Evolutionary conservation across 2,113 vertebrate genomes (phyloP).

Genomic region (Anser cygnoides): DNA sequence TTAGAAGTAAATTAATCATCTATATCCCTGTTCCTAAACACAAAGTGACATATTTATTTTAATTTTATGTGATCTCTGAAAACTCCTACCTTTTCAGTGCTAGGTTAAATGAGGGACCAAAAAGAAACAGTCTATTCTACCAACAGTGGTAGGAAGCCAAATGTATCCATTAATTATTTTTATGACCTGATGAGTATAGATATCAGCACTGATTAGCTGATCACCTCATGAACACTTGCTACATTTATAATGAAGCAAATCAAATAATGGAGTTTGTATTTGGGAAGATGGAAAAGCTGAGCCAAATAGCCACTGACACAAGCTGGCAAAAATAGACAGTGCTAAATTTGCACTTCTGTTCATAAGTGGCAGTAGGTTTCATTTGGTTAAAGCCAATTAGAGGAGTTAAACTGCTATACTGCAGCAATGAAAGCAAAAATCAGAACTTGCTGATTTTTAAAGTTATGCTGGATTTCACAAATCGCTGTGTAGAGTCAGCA

Average conservation of each 20-base stretch:
- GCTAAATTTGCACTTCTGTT: conserved; percentile 5
- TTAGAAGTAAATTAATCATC: neutral
- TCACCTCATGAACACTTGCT: conserved; percentile 14
- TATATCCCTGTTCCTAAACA: conserved; percentile 2
- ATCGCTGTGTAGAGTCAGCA: neutral
- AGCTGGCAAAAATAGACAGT: neutral
- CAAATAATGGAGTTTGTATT: neutral
- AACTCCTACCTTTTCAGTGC: neutral
- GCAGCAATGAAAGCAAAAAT: neutral
- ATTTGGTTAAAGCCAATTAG: conserved; percentile 16
- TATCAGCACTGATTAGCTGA: conserved; percentile 42
- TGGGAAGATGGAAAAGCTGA: neutral
- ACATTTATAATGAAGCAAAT: conserved; percentile 47
- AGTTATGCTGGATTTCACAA: neutral
- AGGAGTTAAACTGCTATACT: neutral
- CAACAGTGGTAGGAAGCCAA: conserved; percentile 31
- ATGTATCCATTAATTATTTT: conserved; percentile 57
- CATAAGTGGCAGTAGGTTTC: neutral
- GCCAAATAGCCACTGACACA: neutral
- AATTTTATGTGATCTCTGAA: neutral
- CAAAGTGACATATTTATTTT: conserved; percentile 7
- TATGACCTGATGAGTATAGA: conserved; percentile 41
- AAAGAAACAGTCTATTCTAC: neutral
- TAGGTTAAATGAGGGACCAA: conserved; percentile 7
- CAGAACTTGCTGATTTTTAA: conserved; percentile 7